Conservation (phyloP, 2,888 invertebrate species). For the Eupelmus urozonus region DNA sequence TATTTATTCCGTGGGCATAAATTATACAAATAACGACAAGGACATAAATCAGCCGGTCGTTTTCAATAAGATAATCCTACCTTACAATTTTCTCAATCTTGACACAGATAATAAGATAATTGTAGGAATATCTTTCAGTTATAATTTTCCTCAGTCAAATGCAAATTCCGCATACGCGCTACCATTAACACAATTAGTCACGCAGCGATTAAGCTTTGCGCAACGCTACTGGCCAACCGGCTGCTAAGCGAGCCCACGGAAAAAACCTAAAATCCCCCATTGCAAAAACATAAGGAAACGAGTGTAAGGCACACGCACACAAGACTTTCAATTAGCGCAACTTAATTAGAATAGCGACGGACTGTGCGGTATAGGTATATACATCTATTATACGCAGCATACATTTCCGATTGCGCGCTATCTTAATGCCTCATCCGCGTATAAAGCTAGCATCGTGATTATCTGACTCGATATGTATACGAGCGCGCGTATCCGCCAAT, state of each 20-base stretch:
- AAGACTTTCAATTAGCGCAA: neutral
- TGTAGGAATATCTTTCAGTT: neutral
- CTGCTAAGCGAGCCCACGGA: neutral
- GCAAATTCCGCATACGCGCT: no score
- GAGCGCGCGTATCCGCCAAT: neutral
- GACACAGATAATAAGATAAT: neutral
- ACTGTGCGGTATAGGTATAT: no score
- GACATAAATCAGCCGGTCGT: no score
- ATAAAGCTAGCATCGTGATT: slow-evolving; percentile 10
- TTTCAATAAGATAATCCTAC: no score
- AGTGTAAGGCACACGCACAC: neutral
- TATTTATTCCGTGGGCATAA: no score
- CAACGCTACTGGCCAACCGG: neutral
- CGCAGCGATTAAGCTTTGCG: no score
- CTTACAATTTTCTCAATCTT: no score
- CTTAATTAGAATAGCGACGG: slow-evolving; percentile 26
- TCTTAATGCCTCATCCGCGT: neutral
- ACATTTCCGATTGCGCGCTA: slow-evolving; percentile 13
- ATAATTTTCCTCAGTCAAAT: no score
- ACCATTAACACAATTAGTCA: no score
- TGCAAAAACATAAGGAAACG: neutral
- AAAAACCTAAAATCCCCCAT: neutral
- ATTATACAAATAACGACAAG: no score
- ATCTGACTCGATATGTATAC: neutral
- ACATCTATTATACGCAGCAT: neutral